Evolutionary conservation across 2,888 invertebrate genomes (phyloP).

Genomic region (Cheilosia vernalis): DNA sequence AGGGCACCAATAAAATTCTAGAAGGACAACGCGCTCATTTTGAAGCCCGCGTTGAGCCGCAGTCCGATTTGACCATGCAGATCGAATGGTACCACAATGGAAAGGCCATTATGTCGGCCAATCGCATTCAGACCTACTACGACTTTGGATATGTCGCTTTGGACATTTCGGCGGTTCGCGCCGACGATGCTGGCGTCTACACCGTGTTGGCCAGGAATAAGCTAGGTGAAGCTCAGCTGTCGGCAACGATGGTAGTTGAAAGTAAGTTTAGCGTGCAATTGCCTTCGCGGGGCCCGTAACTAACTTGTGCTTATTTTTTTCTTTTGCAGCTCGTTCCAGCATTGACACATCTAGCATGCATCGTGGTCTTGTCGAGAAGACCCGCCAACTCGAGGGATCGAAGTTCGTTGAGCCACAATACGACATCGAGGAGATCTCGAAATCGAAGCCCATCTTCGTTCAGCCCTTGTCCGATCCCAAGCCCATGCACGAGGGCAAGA

Average conservation of each 20-base stretch:
- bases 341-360: constrained; percentile 97
- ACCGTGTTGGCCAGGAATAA: constrained; percentile 96
- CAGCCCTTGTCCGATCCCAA: constrained; percentile 94
- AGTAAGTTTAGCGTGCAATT: constrained; percentile 86
- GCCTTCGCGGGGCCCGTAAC: background rate
- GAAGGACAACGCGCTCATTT: constrained; percentile 98
- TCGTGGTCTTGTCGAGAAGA: constrained; percentile 92
- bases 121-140: constrained; percentile 96
- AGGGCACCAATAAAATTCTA: constrained; percentile 95
- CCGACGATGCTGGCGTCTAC: constrained; percentile 96
- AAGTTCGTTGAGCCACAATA: constrained; percentile 94
- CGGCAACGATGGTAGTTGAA: constrained; percentile 93
- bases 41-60: constrained; percentile 97
- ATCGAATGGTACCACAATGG: constrained; percentile 99
- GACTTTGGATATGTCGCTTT: constrained; percentile 99
- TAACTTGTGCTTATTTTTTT: background rate
- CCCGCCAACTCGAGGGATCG: constrained; percentile 92
- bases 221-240: constrained; percentile 93
- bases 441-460: constrained; percentile 96
- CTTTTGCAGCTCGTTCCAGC: constrained; percentile 90
- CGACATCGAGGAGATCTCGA: constrained; percentile 95
- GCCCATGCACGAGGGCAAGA: constrained; percentile 93
- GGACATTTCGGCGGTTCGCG: constrained; percentile 95
- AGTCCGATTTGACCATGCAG: constrained; percentile 95
- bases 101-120: constrained; percentile 93